Conservation (phyloP, 2,888 invertebrate species). For the Xanthostigma xanthostigma region DNA sequence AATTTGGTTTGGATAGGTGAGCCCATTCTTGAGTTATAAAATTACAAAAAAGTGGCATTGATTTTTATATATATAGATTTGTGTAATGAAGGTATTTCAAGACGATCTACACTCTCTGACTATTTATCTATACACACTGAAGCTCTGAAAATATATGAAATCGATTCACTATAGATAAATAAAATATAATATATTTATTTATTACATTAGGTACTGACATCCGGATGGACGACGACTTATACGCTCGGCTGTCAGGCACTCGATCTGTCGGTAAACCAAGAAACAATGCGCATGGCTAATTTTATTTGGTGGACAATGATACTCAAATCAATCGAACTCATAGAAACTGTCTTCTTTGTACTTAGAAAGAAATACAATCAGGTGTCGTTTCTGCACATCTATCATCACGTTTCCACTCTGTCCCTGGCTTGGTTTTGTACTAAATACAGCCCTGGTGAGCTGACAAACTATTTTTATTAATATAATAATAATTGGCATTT, state of each 20-base stretch:
- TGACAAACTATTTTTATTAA: constrained; percentile 6
- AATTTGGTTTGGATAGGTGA: too few relatives aligned
- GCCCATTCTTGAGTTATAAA: too few relatives aligned
- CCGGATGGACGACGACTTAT: constrained; percentile 46
- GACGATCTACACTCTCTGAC: too few relatives aligned
- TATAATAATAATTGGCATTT: not conserved
- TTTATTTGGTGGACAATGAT: constrained; percentile 42
- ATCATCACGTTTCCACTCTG: constrained; percentile 51
- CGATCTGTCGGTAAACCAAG: constrained; percentile 45
- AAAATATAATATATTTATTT: too few relatives aligned
- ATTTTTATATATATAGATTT: too few relatives aligned
- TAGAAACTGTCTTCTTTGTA: constrained; percentile 56
- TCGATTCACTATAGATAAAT: too few relatives aligned
- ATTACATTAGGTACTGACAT: constrained; percentile 49
- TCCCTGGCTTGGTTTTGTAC: constrained; percentile 42
- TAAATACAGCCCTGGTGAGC: constrained; percentile 50
- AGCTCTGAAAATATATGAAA: too few relatives aligned
- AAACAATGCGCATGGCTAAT: constrained; percentile 37
- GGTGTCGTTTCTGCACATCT: constrained; percentile 55
- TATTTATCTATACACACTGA: too few relatives aligned
- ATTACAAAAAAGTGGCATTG: too few relatives aligned
- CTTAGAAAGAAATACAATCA: constrained; percentile 56
- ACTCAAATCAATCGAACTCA: constrained; percentile 48
- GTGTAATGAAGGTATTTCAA: too few relatives aligned
- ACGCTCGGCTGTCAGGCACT: constrained; percentile 52